A percentile compares a stretch with the other conserved stretches of the same genome.
phyloP scores from a whole-genome alignment of 2,113 vertebrate genomes.

The Chamaetylas fuelleborni region DNA sequence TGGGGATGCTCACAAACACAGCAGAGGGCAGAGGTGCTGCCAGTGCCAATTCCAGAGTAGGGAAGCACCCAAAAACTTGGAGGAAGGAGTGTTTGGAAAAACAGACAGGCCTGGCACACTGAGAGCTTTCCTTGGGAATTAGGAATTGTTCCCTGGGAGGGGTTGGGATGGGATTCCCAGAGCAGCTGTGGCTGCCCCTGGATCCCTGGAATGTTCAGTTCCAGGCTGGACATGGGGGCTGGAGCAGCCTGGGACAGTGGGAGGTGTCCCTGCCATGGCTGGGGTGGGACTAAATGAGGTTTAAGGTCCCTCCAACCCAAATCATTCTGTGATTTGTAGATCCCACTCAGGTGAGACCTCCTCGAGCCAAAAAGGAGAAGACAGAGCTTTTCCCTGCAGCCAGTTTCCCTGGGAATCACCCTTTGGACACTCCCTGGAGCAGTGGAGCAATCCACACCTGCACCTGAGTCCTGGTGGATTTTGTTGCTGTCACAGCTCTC shows the following conservation, averaged over 20 bases:
- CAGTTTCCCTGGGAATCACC: not conserved
- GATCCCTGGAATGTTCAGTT: not conserved
- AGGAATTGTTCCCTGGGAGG: not conserved
- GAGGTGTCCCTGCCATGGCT: no score
- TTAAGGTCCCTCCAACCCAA: no score
- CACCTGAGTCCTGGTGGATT: rapidly evolving
- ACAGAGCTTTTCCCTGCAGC: not conserved
- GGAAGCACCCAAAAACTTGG: not conserved
- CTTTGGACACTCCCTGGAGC: not conserved
- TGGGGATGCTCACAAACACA: not conserved
- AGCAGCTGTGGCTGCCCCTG: not conserved
- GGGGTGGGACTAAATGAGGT: no score
- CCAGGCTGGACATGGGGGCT: not conserved
- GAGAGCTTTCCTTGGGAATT: not conserved
- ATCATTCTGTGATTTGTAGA: not conserved
- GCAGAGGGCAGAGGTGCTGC: not conserved
- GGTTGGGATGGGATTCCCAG: not conserved
- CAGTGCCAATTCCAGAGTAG: not conserved
- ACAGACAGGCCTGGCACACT: not conserved
- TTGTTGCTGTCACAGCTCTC: not conserved
- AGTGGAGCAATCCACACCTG: not conserved
- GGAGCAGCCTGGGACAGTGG: no score
- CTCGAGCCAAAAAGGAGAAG: not conserved
- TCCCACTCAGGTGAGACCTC: not conserved
- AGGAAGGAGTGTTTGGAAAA: not conserved